A percentile compares a stretch with the other conserved stretches of the same genome.
phyloP scores from a whole-genome alignment of 2,113 vertebrate species.

The Ceyx margarethae region DNA sequence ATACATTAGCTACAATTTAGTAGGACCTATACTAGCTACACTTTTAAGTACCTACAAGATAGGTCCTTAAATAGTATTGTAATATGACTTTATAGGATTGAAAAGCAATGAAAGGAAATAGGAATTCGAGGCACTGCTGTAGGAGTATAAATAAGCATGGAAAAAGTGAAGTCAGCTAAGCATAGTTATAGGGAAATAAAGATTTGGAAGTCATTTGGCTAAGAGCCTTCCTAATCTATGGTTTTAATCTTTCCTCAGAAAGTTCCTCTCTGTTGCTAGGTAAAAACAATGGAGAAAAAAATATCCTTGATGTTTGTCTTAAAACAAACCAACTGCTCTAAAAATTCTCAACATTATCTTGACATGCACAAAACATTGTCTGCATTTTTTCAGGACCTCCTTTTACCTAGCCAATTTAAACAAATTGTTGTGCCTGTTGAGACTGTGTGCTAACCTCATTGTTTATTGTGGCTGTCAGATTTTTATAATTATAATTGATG shows the following conservation, averaged over 20 bases:
- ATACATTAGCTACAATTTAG: neutral
- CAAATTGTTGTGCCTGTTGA: neutral
- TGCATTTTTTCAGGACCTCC: neutral
- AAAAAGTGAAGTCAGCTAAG: neutral
- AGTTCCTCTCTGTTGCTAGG: neutral
- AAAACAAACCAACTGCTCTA: neutral
- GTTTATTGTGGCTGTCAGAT: neutral
- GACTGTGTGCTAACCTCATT: neutral
- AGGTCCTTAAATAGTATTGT: neutral
- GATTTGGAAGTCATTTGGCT: neutral
- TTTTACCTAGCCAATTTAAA: neutral
- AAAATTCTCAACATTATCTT: neutral
- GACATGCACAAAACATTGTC: neutral
- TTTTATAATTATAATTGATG: neutral
- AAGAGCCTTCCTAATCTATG: neutral
- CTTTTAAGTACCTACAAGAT: neutral
- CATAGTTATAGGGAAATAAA: neutral
- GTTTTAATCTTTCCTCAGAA: neutral
- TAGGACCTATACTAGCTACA: neutral
- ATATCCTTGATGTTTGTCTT: neutral
- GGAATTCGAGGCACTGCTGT: neutral
- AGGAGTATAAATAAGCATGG: neutral
- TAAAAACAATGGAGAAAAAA: neutral
- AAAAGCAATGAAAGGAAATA: neutral
- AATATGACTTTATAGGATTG: neutral